phyloP scores from a whole-genome alignment of 2,113 vertebrate genomes.

The Thamnophis sirtalis region DNA sequence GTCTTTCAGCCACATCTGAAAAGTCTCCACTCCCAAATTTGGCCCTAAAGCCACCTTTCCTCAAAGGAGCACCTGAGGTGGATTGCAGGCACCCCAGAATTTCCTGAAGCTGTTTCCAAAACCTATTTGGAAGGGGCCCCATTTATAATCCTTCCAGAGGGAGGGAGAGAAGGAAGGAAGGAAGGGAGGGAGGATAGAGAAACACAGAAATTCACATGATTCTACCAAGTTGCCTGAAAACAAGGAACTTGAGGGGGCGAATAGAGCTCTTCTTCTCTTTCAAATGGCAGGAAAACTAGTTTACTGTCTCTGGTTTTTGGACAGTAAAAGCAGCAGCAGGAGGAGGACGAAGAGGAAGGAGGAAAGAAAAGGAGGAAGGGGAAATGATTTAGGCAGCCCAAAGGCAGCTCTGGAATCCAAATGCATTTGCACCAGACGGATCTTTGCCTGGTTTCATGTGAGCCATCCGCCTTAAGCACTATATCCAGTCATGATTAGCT shows the following conservation, averaged over 20 bases:
- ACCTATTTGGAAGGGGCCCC: too few relatives aligned
- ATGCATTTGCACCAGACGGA: neutral
- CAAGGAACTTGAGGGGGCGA: conserved; percentile 5
- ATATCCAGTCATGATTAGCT: neutral
- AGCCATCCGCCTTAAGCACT: neutral
- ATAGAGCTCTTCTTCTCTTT: neutral
- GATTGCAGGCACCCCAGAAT: neutral
- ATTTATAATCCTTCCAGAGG: neutral
- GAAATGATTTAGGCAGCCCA: neutral
- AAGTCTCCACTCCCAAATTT: neutral
- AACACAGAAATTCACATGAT: rapidly evolving
- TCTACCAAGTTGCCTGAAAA: conserved; percentile 10
- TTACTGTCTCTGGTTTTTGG: neutral
- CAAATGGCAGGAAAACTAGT: conserved; percentile 1
- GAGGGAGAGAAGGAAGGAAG: neutral
- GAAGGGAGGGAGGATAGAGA: neutral
- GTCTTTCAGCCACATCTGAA: neutral
- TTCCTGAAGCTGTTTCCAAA: neutral
- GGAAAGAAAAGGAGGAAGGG: neutral
- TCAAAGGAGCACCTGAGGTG: neutral
- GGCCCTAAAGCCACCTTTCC: neutral
- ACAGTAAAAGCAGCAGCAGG: conserved; percentile 7
- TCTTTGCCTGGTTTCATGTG: neutral
- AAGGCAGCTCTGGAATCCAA: neutral
- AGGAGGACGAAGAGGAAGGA: neutral